These are phyloP conservation scores for Branchipolynoe longqiensis DNA, from an alignment of 2,888 invertebrate genomes.

Conservation along the genomic window DNA sequence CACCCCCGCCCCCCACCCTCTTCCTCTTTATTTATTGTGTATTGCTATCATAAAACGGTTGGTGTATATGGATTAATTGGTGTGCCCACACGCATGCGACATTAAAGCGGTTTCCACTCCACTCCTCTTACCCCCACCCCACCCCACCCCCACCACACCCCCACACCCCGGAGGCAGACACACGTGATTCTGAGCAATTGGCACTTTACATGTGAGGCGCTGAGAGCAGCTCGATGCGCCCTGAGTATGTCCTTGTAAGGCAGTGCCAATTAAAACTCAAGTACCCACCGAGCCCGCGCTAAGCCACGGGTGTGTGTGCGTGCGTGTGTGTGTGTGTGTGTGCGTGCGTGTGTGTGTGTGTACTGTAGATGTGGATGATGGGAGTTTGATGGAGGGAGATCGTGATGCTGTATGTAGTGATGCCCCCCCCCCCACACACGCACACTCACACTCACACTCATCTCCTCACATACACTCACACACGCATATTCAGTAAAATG, in stretches of 20 bases:
- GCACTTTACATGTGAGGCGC: constrained; percentile 32
- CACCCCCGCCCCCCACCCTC: no score
- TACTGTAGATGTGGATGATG: background rate
- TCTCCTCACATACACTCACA: no score
- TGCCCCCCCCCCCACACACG: no score
- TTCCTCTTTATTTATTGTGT: no score
- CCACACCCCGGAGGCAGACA: background rate
- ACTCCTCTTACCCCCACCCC: no score
- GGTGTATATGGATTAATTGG: constrained; percentile 31
- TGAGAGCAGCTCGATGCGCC: background rate
- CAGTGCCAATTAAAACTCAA: constrained; percentile 54
- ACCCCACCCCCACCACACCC: no score
- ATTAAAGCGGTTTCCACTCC: no score
- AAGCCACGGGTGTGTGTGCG: constrained; percentile 14
- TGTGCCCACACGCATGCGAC: background rate
- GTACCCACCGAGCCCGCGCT: constrained; percentile 30
- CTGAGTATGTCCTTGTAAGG: constrained; percentile 28
- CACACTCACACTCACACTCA: no score
- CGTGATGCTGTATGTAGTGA: no score
- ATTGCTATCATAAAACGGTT: background rate
- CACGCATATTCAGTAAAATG: no score
- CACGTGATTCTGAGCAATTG: no score
- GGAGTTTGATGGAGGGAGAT: no score
- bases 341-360: background rate
- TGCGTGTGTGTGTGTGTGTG: background rate